These are phyloP conservation scores for Tragopan temminckii DNA, from an alignment of 2,797 vertebrate species.

Conservation along the genomic window DNA sequence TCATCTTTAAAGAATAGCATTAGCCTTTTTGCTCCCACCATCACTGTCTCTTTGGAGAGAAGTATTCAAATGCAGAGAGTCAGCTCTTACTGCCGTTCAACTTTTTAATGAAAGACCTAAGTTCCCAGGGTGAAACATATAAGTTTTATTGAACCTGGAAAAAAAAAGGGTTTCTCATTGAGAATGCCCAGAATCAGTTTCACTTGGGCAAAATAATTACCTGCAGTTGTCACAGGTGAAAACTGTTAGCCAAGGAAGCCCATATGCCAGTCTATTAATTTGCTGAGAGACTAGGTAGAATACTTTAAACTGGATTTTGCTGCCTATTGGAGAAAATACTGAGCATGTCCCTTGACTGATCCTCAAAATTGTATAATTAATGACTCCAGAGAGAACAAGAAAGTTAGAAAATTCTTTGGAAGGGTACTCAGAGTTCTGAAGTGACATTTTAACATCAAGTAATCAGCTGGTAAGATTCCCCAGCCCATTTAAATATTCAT, in stretches of 20 bases:
- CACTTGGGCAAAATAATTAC: slow-evolving; percentile 74
- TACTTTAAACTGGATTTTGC: slow-evolving; percentile 55
- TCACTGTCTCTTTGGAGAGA: slow-evolving; percentile 65
- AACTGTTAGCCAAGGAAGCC: slow-evolving; percentile 67
- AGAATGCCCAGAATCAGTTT: slow-evolving; percentile 72
- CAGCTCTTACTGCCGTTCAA: slow-evolving; percentile 71
- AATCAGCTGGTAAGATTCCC: slow-evolving; percentile 61
- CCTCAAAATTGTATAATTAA: slow-evolving; percentile 73
- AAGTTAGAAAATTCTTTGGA: slow-evolving; percentile 72
- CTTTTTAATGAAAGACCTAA: slow-evolving; percentile 79
- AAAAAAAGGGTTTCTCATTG: slow-evolving; percentile 61
- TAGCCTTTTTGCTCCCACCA: slow-evolving; percentile 57
- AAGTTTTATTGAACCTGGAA: slow-evolving; percentile 73
- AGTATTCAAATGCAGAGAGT: slow-evolving; percentile 76
- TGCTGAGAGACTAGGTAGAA: slow-evolving; percentile 48
- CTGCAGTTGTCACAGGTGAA: slow-evolving; percentile 72
- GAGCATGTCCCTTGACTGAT: slow-evolving; percentile 31
- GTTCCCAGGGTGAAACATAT: slow-evolving; percentile 73
- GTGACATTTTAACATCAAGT: slow-evolving; percentile 62
- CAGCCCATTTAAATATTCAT: slow-evolving; percentile 66
- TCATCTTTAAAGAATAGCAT: slow-evolving; percentile 64
- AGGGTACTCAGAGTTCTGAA: slow-evolving; percentile 69
- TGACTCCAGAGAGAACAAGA: slow-evolving; percentile 68
- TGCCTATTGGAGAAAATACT: slow-evolving; percentile 32
- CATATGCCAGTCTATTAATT: slow-evolving; percentile 55